Evolutionary conservation across 2,113 vertebrate genomes (phyloP), one percentile per base, ranked within the genome.

Genomic region (Notarius lentiginosus): DNA sequence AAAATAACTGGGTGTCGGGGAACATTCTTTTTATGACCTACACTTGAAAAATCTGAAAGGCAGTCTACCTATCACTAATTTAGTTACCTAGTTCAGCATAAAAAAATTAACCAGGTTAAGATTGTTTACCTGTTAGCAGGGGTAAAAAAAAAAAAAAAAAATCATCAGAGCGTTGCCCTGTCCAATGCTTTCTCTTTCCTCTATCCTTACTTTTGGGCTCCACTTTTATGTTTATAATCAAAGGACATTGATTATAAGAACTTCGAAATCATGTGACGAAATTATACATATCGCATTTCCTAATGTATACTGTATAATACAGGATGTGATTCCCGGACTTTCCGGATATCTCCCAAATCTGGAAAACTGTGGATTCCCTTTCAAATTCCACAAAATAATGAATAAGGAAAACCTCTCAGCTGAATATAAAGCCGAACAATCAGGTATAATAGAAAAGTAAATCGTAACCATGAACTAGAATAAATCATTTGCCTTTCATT

Each of bases 361-460:
- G 72, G 7, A 61, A 80, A 30, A 34, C 9, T 20, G 1, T 41
- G 27, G 30, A 80, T 60, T 61, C 20, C 8, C 8, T 34, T 60
- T 22, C 8, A 56, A 79, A 56, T 17, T 55, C 24, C 24, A 53
- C 24, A 22, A 60, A 41, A 80, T 41, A 60, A 60, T 22, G 15
- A 15, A 10, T 11, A 27, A n/a, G 75, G 12, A 53, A 15, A n/a
- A 77, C 14, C 49, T 27, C 49, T 80, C 27, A 2, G 15, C 2
- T 12, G 30, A 61, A 41, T 24, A 17, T 30, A 79, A 79, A 30
- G 79, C 5, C 10, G 27, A 41, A 41, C 30, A 41, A 20, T 60
- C 41, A 58, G 5, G 30, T 34, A 60, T 60, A 60, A 80, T 61
- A 80, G 79, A 80, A 80, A 80, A 79, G 53, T 10, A 79, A 30